Evolutionary conservation across 2,113 vertebrate species (phyloP), one percentile per base, ranked within the genome.

Genomic region (Patagioenas fasciata): DNA sequence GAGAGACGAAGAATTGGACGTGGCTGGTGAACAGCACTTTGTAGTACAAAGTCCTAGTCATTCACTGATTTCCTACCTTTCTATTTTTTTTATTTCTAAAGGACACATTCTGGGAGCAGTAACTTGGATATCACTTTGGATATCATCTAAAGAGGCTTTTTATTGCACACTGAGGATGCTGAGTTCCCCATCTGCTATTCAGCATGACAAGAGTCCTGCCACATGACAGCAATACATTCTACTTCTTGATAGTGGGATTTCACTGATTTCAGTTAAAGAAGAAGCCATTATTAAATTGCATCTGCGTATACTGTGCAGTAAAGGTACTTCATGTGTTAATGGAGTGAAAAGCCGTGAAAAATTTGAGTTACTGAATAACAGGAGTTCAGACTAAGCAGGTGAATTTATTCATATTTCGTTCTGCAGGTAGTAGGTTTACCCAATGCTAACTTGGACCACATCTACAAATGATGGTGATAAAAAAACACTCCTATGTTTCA

Each of bases 401-500:
- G 96, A 96, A 93, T 96, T 92, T 97, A 97, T 95, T 96, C 83
- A 79, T 94, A 89, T 91, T 95, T 95, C 0, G 0, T 48, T 72
- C 82, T 81, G 64, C 77, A 91, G 86, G 88, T 91, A 91, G 79
- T 70, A 53, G 77, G 73, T 89, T 94, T 84, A 87, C 50, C 36
- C 62, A 61, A 0, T 81, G 77, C 80, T 97, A 96, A 95, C 91
- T 96, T 94, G 95, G 91, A 96, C 95, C 95, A 79, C 95, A 96
- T 96, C 93, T 96, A 94, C 95, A 96, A 96, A 89, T 95, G 92
- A 85, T 47, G 71, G 54, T 93, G 95, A 93, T 96, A 89, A 96
- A 96, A 91, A 48, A 88, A 83, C 69, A 87, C 77, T 88, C 88
- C 86, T 89, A 8, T 92, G 47, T 93, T 95, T 92, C 95, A 94